Evolutionary conservation across 2,113 vertebrate species (phyloP).

Genomic region (Octodon degus): DNA sequence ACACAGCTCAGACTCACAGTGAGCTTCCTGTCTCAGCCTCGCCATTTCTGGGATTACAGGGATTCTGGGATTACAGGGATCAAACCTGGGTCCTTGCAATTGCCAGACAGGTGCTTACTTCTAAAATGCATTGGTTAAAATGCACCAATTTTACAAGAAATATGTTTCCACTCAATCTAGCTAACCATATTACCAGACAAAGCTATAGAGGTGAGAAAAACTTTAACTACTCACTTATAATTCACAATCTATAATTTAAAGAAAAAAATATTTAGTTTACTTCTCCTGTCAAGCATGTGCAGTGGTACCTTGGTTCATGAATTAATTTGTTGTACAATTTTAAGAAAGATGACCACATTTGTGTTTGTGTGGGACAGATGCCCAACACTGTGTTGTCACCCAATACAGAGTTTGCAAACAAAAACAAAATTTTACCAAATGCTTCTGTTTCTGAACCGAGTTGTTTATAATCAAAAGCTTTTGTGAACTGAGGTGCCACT

Average conservation of each 20-base stretch:
- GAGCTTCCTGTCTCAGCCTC: too few species aligned
- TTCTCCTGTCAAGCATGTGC: not conserved
- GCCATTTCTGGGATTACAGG: too few species aligned
- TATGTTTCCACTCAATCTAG: not conserved
- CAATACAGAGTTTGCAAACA: not conserved
- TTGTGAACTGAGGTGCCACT: not conserved
- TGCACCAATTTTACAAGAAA: conserved; percentile 33
- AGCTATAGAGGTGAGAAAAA: conserved; percentile 26
- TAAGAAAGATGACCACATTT: not conserved
- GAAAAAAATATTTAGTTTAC: not conserved
- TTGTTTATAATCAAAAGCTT: not conserved
- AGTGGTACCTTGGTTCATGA: not conserved
- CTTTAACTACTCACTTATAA: not conserved
- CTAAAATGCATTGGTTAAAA: conserved; percentile 38
- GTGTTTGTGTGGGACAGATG: not conserved
- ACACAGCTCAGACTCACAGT: too few species aligned
- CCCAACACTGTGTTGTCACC: not conserved
- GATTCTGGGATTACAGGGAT: too few species aligned
- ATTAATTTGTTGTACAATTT: not conserved
- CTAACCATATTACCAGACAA: not conserved
- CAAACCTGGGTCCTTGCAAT: too few species aligned
- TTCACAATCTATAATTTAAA: conserved; percentile 46
- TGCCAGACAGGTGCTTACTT: not conserved
- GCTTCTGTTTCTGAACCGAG: not conserved
- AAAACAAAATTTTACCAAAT: not conserved